phyloP scores from a whole-genome alignment of 2,113 vertebrate species.

The Xiphorhynchus elegans region DNA sequence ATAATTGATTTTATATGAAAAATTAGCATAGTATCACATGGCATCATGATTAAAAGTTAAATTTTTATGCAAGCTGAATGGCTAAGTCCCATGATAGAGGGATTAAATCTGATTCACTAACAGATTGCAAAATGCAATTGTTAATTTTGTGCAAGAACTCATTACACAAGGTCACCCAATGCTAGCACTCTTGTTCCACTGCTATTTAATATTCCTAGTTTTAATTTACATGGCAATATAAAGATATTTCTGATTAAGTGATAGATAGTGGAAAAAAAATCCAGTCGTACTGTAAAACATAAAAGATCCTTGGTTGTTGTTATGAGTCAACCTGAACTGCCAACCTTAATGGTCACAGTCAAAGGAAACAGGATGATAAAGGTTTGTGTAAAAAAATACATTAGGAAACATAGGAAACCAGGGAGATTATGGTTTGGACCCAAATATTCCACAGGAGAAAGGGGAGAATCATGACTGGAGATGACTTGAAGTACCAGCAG shows the following conservation, averaged over 20 bases:
- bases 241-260: conserved; percentile 24
- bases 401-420: not conserved
- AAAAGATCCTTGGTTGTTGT: not conserved
- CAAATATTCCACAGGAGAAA: not conserved
- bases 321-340: not conserved
- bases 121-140: conserved; percentile 8
- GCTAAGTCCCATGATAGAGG: not conserved
- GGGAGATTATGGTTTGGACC: not conserved
- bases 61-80: not conserved
- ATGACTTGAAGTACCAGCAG: not conserved
- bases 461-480: accelerated
- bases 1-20: not conserved
- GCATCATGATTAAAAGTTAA: not conserved
- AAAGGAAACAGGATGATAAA: not conserved
- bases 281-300: not conserved
- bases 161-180: conserved; percentile 29
- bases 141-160: conserved; percentile 23
- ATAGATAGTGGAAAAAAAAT: not conserved
- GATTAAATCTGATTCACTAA: conserved; percentile 3
- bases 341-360: no score
- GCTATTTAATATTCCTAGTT: conserved; percentile 27
- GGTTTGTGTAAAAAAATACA: not conserved
- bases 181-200: not conserved
- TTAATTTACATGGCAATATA: conserved; percentile 13
- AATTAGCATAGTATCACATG: not conserved